phyloP scores from a whole-genome alignment of 2,113 vertebrate species.

The Aplodontia rufa region DNA sequence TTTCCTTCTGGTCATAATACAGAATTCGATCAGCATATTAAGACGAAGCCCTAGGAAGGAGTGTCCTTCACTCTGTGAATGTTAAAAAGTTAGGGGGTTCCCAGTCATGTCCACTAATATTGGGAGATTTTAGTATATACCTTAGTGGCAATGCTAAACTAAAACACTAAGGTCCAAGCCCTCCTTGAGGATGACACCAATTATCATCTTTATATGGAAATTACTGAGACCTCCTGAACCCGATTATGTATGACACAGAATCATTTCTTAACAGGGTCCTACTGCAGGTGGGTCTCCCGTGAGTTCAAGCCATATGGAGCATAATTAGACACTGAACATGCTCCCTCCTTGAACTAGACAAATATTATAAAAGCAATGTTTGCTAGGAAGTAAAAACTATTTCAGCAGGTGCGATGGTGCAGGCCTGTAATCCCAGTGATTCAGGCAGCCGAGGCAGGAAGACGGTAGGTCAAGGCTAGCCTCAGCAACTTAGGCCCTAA shows the following conservation, averaged over 20 bases:
- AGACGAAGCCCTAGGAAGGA: neutral
- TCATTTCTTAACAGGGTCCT: slow-evolving; percentile 25
- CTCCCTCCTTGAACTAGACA: neutral
- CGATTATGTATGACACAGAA: neutral
- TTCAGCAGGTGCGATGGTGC: too few relatives aligned
- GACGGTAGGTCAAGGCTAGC: too few relatives aligned
- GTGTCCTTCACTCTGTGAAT: neutral
- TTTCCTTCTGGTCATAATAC: neutral
- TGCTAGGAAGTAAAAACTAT: neutral
- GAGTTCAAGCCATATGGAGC: slow-evolving; percentile 30
- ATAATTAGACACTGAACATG: slow-evolving; percentile 16
- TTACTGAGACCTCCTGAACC: slow-evolving; percentile 30
- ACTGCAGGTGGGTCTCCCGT: neutral
- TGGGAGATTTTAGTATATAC: neutral
- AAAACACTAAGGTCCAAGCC: slow-evolving; percentile 15
- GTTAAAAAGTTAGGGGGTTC: neutral
- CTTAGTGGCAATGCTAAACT: neutral
- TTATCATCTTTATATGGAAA: slow-evolving; percentile 58
- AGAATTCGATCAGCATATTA: neutral
- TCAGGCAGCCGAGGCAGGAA: too few relatives aligned
- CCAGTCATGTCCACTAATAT: neutral
- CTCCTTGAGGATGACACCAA: neutral
- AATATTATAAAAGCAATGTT: neutral
- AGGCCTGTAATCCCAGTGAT: too few relatives aligned
- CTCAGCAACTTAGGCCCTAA: too few relatives aligned